phyloP scores from a whole-genome alignment of 1,140 invertebrate genomes.

The Vollenhovia emeryi region DNA sequence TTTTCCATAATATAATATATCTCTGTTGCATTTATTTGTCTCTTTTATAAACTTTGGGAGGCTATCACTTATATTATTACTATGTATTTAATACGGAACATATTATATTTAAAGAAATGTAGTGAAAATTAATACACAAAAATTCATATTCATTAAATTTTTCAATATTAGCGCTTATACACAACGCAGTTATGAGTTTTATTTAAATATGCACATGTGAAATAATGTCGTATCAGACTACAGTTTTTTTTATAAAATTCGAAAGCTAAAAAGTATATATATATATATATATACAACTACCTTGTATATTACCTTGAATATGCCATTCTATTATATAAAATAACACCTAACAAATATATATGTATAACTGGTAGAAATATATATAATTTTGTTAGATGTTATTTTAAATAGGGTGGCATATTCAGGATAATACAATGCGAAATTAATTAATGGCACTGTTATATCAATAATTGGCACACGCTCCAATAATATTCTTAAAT shows the following conservation, averaged over 20 bases:
- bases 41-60: not conserved
- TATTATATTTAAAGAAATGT: not conserved
- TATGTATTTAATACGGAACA: not conserved
- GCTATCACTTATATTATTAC: not conserved
- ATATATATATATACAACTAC: not conserved
- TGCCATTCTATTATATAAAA: too few species aligned
- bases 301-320: too few species aligned
- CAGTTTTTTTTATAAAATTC: not conserved
- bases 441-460: conserved; percentile 2
- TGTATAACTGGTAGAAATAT: too few species aligned
- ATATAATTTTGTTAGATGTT: not conserved
- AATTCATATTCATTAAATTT: not conserved
- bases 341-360: too few species aligned
- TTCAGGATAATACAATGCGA: not conserved
- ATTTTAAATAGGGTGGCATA: not conserved
- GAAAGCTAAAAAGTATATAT: not conserved
- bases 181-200: not conserved
- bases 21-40: not conserved
- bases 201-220: conserved; percentile 6
- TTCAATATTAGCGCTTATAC: not conserved
- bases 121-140: not conserved
- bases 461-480: not conserved
- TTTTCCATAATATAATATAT: too few species aligned
- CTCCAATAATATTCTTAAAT: conserved; percentile 12
- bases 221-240: not conserved